These are phyloP conservation scores for Tyrophagus putrescentiae DNA, from an alignment of 1,140 invertebrate genomes.

Conservation along the genomic window DNA sequence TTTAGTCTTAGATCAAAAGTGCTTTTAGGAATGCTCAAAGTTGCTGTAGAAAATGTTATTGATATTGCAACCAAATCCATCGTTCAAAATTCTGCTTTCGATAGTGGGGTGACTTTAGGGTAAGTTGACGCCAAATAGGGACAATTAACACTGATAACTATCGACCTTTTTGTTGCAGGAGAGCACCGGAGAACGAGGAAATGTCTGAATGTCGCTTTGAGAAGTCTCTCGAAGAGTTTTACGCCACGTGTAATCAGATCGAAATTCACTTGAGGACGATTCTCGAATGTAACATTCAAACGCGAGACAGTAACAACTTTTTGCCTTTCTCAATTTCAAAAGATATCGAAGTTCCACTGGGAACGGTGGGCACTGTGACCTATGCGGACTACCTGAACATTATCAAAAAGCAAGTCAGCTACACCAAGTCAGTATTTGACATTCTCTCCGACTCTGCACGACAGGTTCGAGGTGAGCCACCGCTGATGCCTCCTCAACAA, in stretches of 20 bases:
- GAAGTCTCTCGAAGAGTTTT: conserved; percentile 82
- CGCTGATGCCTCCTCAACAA: conserved; percentile 1
- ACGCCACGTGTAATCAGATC: conserved; percentile 82
- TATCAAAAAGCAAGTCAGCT: conserved; percentile 62
- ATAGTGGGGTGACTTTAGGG: too few species aligned
- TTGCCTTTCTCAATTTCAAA: conserved; percentile 56
- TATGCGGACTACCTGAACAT: conserved; percentile 73
- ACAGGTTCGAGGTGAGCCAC: conserved; percentile 34
- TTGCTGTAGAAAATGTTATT: too few species aligned
- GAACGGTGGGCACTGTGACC: conserved; percentile 45
- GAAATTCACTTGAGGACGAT: conserved; percentile 78
- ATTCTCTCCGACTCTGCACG: conserved; percentile 60
- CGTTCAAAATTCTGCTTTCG: too few species aligned
- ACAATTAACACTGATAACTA: too few species aligned
- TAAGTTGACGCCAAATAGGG: too few species aligned
- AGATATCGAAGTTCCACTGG: conserved; percentile 40
- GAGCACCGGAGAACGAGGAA: conserved; percentile 44
- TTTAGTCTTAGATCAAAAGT: too few species aligned
- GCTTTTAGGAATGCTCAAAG: too few species aligned
- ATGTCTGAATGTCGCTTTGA: conserved; percentile 60
- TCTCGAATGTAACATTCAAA: conserved; percentile 64
- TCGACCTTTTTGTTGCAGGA: too few species aligned
- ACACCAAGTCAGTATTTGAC: conserved; percentile 72
- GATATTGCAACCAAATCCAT: too few species aligned
- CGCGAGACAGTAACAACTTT: conserved; percentile 60